phyloP scores from a whole-genome alignment of 2,888 invertebrate genomes.

The Campaea margaritaria region DNA sequence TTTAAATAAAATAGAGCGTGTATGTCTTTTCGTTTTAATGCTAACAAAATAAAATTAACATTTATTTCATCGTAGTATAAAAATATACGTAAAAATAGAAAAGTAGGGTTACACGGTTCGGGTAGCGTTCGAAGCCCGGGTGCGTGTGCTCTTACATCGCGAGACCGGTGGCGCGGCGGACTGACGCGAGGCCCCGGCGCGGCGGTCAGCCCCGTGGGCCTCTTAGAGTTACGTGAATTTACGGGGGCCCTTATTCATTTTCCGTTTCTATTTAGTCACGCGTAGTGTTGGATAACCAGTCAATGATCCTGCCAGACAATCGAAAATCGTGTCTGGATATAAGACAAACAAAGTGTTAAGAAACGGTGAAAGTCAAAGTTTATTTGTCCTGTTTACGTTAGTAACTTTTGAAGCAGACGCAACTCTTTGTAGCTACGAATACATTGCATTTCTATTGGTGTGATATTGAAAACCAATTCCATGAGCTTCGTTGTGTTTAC shows the following conservation, averaged over 20 bases:
- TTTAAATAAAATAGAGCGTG: conserved; percentile 76
- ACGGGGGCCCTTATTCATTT: conserved; percentile 1
- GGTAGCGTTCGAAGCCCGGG: conserved; percentile 44
- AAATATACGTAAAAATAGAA: conserved; percentile 83
- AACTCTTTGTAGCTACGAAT: neutral
- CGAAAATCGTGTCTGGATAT: too few relatives aligned
- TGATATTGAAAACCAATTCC: conserved; percentile 8
- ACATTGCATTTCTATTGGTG: neutral
- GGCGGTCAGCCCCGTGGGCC: too few relatives aligned
- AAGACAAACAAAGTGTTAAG: too few relatives aligned
- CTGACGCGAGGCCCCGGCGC: conserved; percentile 16
- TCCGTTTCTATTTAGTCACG: too few relatives aligned
- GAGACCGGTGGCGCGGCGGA: conserved; percentile 43
- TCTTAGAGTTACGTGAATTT: neutral
- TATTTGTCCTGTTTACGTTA: too few relatives aligned
- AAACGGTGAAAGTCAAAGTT: too few relatives aligned
- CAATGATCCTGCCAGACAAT: too few relatives aligned
- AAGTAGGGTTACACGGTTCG: conserved; percentile 46
- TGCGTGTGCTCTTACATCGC: conserved; percentile 51
- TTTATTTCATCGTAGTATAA: conserved; percentile 83
- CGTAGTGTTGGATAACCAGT: too few relatives aligned
- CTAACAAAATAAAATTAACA: conserved; percentile 85
- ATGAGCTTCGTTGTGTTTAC: conserved; percentile 9
- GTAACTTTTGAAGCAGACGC: too few relatives aligned
- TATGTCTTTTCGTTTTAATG: conserved; percentile 85